Evolutionary conservation across 2,797 vertebrate species (phyloP).

Genomic region (Falco concolor): DNA sequence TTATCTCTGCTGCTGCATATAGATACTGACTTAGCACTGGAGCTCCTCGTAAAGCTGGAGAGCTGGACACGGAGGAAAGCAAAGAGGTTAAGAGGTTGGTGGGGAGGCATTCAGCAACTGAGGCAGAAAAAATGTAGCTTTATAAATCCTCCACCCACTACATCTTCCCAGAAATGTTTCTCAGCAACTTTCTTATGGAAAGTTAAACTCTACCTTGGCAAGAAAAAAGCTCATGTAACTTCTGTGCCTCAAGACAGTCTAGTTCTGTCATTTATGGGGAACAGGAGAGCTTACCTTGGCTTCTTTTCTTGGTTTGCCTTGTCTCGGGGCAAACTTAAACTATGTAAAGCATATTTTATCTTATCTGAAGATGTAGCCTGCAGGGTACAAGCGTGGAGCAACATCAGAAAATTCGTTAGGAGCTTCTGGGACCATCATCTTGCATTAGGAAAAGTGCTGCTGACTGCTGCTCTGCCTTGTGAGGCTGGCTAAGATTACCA

Average conservation of each 20-base stretch:
- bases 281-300: neutral
- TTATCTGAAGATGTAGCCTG: neutral
- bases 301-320: neutral
- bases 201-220: neutral
- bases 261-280: neutral
- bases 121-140: neutral
- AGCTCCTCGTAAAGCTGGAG: neutral
- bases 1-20: neutral
- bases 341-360: neutral
- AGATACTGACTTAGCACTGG: neutral
- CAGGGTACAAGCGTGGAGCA: neutral
- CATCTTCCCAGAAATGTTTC: neutral
- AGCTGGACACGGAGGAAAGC: neutral
- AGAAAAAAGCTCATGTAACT: neutral
- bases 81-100: neutral
- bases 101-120: neutral
- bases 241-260: neutral
- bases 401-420: neutral
- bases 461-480: neutral
- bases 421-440: neutral
- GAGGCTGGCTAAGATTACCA: neutral
- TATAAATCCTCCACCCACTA: constrained; percentile 1
- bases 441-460: neutral
- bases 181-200: neutral
- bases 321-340: neutral